Base-by-base conservation (phyloP, 92 coral and sea anemone species). In the Epizoanthus illoricatus region DNA sequence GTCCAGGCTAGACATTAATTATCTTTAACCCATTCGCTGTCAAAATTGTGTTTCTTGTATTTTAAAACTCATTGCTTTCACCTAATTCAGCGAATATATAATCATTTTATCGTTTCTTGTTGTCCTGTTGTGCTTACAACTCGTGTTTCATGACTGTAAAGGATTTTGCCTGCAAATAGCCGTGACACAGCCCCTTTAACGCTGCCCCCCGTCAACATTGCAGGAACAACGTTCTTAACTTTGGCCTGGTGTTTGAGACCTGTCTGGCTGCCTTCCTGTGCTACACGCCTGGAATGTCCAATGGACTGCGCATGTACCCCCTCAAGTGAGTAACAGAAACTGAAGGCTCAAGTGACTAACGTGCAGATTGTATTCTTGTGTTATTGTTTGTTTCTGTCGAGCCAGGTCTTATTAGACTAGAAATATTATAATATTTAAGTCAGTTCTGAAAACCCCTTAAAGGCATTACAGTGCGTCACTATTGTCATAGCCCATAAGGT, bases 261-360 rank as follows among this genome's bases (percentile, higher is more conserved):
- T 49, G 47, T 9, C 84, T 96, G 76, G 99, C 99, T 28, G 93
- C 86, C 0, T 47, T 96, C 54, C 79, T 96, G 36, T 81, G 92
- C 65, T 96, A 96, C 89, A 93, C 98, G 16, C 99, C 99, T 18
- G 99, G 99, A 23, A 84, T 93, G 92, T 92, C 93, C 65, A 85
- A 84, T 47, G 99, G 95, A 52, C 90, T 96, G 55, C 92, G 91
- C 88, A 93, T 96, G 96, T 96, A 93, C 69, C 95, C 97, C 39
- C 90, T 96, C 24, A 88, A 89, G 99, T 96, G 79, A 96, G 99
- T 91, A 84, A 12, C 58, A 63, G 18, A 18, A 33, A n/a, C n/a
- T n/a, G n/a, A 5, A 3, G 0, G 11, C 40, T 56, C 49, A 16
- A 24, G 17, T 39, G 74, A 36, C 36, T 33, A 2, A 39, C 10